A percentile compares a stretch with the other conserved stretches of the same genome.
Evolutionary conservation across 2,888 invertebrate genomes (phyloP).

Genomic region (Scaptomyza caliginosa): DNA sequence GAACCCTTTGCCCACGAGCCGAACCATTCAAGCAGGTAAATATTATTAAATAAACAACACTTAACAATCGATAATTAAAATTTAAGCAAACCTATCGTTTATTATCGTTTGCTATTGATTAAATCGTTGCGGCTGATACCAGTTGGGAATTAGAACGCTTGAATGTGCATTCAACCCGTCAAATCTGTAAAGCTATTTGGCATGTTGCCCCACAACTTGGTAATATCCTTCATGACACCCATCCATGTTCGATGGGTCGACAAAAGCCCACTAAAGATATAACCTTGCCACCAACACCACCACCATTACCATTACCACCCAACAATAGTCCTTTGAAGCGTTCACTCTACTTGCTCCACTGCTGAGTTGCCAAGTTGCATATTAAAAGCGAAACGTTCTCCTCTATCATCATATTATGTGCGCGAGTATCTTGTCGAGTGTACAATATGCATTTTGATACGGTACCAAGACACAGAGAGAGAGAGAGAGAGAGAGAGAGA

Average conservation of each 20-base stretch:
- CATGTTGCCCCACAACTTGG: background rate
- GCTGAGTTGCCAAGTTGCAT: slow-evolving; percentile 55
- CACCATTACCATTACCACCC: background rate
- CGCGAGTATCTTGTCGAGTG: slow-evolving; percentile 68
- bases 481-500: slow-evolving; percentile 4
- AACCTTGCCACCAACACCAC: background rate
- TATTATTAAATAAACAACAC: too few relatives aligned
- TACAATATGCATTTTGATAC: slow-evolving; percentile 76
- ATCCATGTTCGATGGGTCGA: background rate
- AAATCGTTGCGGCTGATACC: too few relatives aligned
- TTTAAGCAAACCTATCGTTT: background rate
- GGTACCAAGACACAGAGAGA: slow-evolving; percentile 10
- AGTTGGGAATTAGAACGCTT: slow-evolving; percentile 2
- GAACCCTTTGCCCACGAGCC: slow-evolving; percentile 85
- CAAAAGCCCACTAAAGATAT: slow-evolving; percentile 1
- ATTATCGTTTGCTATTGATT: background rate
- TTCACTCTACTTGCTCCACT: background rate
- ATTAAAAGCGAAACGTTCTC: slow-evolving; percentile 58
- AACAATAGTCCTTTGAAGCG: background rate
- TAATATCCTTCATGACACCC: background rate
- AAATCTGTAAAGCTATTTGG: background rate
- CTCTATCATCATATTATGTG: slow-evolving; percentile 43
- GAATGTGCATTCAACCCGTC: background rate
- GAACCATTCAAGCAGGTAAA: slow-evolving; percentile 84
- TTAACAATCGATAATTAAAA: slow-evolving; percentile 14